phyloP scores from a whole-genome alignment of 1,140 invertebrate genomes.

The Maconellicoccus hirsutus region DNA sequence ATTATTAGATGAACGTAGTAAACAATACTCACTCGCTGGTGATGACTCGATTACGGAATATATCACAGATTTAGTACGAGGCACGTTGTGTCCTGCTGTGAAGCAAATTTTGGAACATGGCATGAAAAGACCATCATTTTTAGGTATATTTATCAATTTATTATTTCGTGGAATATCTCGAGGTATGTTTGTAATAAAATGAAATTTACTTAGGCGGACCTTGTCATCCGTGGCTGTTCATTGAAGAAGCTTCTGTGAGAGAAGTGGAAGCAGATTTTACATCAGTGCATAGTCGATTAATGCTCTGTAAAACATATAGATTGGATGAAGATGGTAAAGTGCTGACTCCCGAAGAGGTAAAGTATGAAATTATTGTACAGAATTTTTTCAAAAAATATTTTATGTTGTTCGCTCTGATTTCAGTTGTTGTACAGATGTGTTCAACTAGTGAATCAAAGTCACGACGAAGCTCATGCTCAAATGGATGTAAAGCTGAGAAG shows the following conservation, averaged over 20 bases:
- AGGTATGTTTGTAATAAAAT: constrained; percentile 24
- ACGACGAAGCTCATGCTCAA: constrained; percentile 89
- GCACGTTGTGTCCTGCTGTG: constrained; percentile 82
- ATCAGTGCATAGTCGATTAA: constrained; percentile 91
- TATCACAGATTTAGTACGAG: constrained; percentile 91
- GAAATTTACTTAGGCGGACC: constrained; percentile 54
- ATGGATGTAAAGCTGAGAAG: constrained; percentile 97
- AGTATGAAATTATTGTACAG: too few species aligned
- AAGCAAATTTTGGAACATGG: constrained; percentile 94
- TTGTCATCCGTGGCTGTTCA: constrained; percentile 97
- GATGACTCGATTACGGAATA: constrained; percentile 94
- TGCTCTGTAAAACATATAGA: constrained; percentile 95
- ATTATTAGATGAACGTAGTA: constrained; percentile 91
- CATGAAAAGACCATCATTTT: constrained; percentile 75
- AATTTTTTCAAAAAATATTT: too few species aligned
- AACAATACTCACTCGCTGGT: constrained; percentile 88
- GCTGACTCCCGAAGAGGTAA: constrained; percentile 95
- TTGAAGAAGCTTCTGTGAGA: constrained; percentile 88
- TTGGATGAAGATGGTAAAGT: constrained; percentile 99
- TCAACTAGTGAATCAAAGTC: constrained; percentile 87
- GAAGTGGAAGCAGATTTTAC: constrained; percentile 97
- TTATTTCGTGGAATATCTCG: constrained; percentile 17
- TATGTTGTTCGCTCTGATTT: too few species aligned
- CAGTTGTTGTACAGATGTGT: constrained; percentile 86
- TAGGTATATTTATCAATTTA: constrained; percentile 35